Conservation (phyloP, 2,113 vertebrate genomes). For the Platycercus adscitus region DNA sequence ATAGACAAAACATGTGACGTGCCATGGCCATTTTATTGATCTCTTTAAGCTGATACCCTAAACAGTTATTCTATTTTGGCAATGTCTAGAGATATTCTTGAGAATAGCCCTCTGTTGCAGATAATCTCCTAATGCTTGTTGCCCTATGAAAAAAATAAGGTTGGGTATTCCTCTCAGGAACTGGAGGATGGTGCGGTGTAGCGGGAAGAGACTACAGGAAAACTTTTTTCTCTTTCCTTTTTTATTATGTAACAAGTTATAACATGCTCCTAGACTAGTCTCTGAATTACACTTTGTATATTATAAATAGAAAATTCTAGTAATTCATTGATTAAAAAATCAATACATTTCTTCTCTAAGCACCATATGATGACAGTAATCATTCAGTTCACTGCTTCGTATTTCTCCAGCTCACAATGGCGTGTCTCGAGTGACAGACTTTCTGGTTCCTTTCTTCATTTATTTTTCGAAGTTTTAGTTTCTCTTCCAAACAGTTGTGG, state of each 20-base stretch:
- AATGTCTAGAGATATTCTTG: background rate
- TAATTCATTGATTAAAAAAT: background rate
- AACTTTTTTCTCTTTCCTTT: background rate
- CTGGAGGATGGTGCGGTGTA: rapidly evolving
- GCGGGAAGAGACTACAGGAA: background rate
- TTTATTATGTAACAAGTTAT: background rate
- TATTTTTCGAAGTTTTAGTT: background rate
- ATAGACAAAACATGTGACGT: rapidly evolving
- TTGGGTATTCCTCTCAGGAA: background rate
- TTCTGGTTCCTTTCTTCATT: background rate
- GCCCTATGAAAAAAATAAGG: background rate
- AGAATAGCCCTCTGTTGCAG: background rate
- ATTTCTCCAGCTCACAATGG: background rate
- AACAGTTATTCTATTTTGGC: background rate
- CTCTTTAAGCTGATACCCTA: background rate
- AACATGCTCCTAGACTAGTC: background rate
- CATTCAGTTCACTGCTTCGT: background rate
- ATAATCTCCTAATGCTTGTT: background rate
- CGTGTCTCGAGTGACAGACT: background rate
- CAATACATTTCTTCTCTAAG: background rate
- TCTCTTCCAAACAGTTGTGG: background rate
- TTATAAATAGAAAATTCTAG: background rate
- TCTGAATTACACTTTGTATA: background rate
- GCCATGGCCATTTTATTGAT: background rate
- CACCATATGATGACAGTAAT: background rate